Evolutionary conservation across 2,888 invertebrate species (phyloP), one percentile per base, ranked within the genome.

Genomic region (Cosmia pyralina): DNA sequence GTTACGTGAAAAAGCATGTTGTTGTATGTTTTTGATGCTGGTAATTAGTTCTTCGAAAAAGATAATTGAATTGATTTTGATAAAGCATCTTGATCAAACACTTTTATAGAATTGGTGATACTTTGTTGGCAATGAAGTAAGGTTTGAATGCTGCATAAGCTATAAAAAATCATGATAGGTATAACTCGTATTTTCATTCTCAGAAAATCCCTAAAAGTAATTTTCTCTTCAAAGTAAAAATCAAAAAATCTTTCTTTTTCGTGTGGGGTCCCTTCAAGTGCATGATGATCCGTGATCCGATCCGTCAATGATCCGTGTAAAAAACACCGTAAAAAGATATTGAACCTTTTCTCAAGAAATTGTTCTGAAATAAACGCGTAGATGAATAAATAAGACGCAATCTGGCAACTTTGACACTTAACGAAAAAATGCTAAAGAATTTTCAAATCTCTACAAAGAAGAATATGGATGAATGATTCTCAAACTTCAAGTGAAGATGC

Each of bases 401-500:
- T 46, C 46, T 57, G 15, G 38, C 28, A 72, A 22, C 28, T 77
- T 76, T 38, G 53, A 62, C 55, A 72, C 38, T 77, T 22, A 44
- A 44, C 28, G 52, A 48, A 77, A 62, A 55, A 17, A 41, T 19
- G 58, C 5, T 17, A 46, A 53, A 77, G 46, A 46, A 50, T 64
- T 38, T 50, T 46, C 64, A 41, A 53, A 67, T 62, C 3, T 62
- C 60, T 60, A 57, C 52, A 52, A 53, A 64, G 62, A 46, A 52
- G 19, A 76, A 67, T 63, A 66, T 77, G 38, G 50, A 72, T 65
- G 66, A 48, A 53, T 63, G 66, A 22, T 63, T 72, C n/a, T 53
- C 41, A 67, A 77, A 77, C 28, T 69, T 74, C 41, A 53, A 77
- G n/a, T 34, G 44, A 38, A 68, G 44, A 52, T n/a, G 50, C 44